Percentiles rank a stretch among this genome's conserved stretches.
Conservation (phyloP, 2,797 vertebrate genomes). For the Takifugu rubripes region DNA sequence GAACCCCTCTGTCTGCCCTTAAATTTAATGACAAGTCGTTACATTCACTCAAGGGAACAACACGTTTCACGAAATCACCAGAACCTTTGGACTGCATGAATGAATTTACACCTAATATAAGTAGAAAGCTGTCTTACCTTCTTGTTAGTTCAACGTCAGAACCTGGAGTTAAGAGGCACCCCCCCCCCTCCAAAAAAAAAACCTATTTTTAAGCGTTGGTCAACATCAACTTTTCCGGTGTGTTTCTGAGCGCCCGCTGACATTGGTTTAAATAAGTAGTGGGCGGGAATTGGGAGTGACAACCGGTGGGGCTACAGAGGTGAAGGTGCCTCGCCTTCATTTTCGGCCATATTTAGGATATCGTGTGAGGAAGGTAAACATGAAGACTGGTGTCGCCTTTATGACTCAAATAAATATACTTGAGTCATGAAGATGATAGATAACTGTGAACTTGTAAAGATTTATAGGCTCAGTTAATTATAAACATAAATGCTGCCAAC, state of each 20-base stretch:
- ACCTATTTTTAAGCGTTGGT: constrained; percentile 44
- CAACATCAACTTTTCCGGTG: constrained; percentile 60
- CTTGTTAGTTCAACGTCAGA: background rate
- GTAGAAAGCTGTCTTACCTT: constrained; percentile 40
- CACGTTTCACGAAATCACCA: background rate
- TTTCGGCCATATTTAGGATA: background rate
- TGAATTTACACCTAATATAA: background rate
- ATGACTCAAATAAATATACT: background rate
- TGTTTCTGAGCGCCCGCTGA: constrained; percentile 51
- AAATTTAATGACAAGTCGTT: background rate
- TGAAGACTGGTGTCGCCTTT: background rate
- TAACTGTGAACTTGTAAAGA: too few species aligned
- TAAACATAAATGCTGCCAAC: too few species aligned
- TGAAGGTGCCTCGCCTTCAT: constrained; percentile 19
- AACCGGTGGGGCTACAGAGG: constrained; percentile 3
- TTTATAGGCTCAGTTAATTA: too few species aligned
- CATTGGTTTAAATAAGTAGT: constrained; percentile 73
- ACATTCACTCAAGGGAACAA: background rate
- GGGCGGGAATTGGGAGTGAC: constrained; percentile 60
- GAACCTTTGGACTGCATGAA: too few species aligned
- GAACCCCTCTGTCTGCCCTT: too few species aligned
- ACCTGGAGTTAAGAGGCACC: constrained; percentile 1
- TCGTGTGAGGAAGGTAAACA: background rate
- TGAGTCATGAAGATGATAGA: too few species aligned
- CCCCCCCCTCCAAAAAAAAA: constrained; percentile 12